Conservation (phyloP, 2,113 vertebrate genomes). For the Callospermophilus lateralis region DNA sequence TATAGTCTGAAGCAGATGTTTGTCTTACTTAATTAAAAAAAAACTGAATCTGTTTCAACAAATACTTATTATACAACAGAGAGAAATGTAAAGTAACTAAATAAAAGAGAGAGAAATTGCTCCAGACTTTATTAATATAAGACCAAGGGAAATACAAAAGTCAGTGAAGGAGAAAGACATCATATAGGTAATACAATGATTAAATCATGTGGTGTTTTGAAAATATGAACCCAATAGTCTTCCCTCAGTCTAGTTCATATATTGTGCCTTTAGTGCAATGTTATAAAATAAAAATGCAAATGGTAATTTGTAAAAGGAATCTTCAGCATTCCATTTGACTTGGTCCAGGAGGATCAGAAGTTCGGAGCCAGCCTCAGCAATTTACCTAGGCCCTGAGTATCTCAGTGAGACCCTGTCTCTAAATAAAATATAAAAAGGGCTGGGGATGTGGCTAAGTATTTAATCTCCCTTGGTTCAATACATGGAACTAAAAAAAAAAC, state of each 20-base stretch:
- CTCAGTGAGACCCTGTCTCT: too few species aligned
- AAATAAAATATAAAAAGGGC: too few species aligned
- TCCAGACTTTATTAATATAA: neutral
- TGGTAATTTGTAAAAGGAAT: too few species aligned
- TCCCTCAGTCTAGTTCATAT: neutral
- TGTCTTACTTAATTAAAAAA: neutral
- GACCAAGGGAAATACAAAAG: neutral
- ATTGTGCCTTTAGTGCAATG: neutral
- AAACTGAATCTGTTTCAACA: neutral
- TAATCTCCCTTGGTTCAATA: too few species aligned
- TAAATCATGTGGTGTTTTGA: neutral
- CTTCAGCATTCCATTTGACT: too few species aligned
- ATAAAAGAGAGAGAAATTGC: conserved; percentile 23
- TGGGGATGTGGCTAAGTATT: too few species aligned
- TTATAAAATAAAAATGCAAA: conserved; percentile 25
- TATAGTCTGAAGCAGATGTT: neutral
- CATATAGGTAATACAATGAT: neutral
- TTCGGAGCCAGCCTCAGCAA: too few species aligned
- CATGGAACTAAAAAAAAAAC: neutral
- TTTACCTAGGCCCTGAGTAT: too few species aligned
- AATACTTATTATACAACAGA: neutral
- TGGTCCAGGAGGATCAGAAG: too few species aligned
- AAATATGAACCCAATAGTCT: neutral
- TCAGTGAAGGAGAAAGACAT: conserved; percentile 1
- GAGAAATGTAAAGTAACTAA: neutral